Base-by-base conservation (phyloP, 2,888 invertebrate genomes). In the Bembecia ichneumoniformis region DNA sequence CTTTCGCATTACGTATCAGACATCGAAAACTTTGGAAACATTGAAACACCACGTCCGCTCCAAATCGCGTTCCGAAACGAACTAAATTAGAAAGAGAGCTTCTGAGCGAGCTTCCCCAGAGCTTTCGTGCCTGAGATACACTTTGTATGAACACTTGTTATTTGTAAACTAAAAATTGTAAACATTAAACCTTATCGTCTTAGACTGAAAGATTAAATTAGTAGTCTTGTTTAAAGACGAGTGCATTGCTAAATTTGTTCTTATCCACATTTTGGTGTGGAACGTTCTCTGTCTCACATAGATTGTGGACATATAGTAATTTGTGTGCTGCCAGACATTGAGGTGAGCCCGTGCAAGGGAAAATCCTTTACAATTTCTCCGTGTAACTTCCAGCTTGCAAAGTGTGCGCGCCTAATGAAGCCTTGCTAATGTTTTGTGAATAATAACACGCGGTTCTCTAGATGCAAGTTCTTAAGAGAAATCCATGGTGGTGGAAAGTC, bases 281-380 rank as follows among this genome's bases (percentile, higher is more conserved):
- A 17, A 9, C 50, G 51, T 51, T 52, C 51, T 28, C 49, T 52
- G 51, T 50, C 51, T 52, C 46, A 52, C 48, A 40, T 47, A 48
- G 46, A 48, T 40, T 44, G 59, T 56, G 52, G 57, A 60, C 58
- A 59, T 28, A 28, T 59, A 63, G 64, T 70, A 68, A 70, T 69
- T 69, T 71, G 66, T 63, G 58, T 61, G 60, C 15, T 28, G 55
- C 15, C 28, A 55, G 59, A 58, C 59, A 60, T 61, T 56, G 55
- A 60, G 62, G 63, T 57, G 55, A 60, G 63, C 56, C 57, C 52
- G 49, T 46, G 58, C 13, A 45, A 36, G 35, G 51, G 50, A 50
- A 63, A 60, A 63, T 55, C 55, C 51, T 58, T 64, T 66, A 59
- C 63, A 63, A 68, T 68, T 68, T 68, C 64, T 67, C 68, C 66